A percentile compares a stretch with the other conserved stretches of the same genome.
phyloP scores from a whole-genome alignment of 2,888 invertebrate genomes.

The Abrostola tripartita region DNA sequence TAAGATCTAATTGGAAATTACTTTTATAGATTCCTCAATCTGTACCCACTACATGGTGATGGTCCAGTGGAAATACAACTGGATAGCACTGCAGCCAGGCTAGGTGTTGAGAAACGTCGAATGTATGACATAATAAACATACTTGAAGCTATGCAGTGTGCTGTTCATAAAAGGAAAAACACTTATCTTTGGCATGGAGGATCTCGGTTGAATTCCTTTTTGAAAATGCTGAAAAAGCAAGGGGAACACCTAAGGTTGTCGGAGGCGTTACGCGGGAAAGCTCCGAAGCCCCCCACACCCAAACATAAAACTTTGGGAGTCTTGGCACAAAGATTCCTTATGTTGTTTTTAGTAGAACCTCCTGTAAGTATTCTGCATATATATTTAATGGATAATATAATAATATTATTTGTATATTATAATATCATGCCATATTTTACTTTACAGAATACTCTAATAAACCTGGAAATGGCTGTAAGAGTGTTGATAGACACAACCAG shows the following conservation, averaged over 20 bases:
- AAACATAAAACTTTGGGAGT: conserved; percentile 91
- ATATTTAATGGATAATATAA: neutral
- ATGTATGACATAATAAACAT: conserved; percentile 93
- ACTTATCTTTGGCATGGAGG: conserved; percentile 92
- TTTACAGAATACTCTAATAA: conserved; percentile 89
- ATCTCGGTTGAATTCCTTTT: conserved; percentile 87
- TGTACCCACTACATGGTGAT: conserved; percentile 86
- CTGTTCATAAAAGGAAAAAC: conserved; percentile 90
- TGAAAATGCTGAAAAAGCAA: conserved; percentile 89
- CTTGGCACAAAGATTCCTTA: conserved; percentile 91
- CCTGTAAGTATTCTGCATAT: conserved; percentile 81
- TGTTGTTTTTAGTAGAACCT: conserved; percentile 90
- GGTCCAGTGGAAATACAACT: conserved; percentile 88
- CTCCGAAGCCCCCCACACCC: conserved; percentile 83
- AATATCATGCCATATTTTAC: conserved; percentile 21
- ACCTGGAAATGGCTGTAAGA: conserved; percentile 90
- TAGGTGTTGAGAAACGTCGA: conserved; percentile 90
- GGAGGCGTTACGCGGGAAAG: conserved; percentile 84
- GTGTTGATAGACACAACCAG: conserved; percentile 87
- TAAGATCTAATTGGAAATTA: conserved; percentile 16
- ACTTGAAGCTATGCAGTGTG: conserved; percentile 91
- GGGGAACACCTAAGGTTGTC: conserved; percentile 86
- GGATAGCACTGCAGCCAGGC: conserved; percentile 89
- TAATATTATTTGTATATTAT: too few species aligned
- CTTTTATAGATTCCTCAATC: conserved; percentile 84